Evolutionary conservation across 2,888 invertebrate species (phyloP), one percentile per base, ranked within the genome.

Genomic region (Cantharis nigra): DNA sequence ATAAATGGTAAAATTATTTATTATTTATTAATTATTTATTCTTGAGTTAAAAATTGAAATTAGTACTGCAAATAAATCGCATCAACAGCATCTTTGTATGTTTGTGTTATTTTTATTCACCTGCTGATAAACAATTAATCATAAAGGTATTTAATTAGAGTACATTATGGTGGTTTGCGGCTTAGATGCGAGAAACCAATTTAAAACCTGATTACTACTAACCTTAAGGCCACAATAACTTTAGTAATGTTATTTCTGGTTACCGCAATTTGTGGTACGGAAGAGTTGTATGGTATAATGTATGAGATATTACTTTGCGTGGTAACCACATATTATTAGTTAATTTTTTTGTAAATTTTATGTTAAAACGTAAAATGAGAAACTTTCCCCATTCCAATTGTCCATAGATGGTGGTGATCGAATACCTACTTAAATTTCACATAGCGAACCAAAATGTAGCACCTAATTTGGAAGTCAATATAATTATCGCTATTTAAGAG

Each of bases 221-320:
- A 67, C 65, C 71, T 28, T 71, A 71, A 63, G 63, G 63, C 63
- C 63, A 28, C 63, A 63, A 71, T 71, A 71, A 18, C 63, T 71
- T 71, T 63, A 64, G 63, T 63, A 63, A 63, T 71, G 63, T 28
- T 63, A 63, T 64, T 71, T 71, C 63, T 71, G 14, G 71, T 63
- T 63, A 64, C 63, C 28, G 71, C 63, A 71, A 71, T 71, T 63
- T 64, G 30, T 62, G 63, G 63, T 64, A 33, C 26, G 63, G 63
- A 71, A 71, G 71, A 63, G 63, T 14, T 49, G 49, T 49, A 49
- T 49, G 49, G n/a, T 49, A n/a, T 49, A 49, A 49, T 49, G 49
- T 49, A 49, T 49, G 49, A 49, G 49, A n/a, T 49, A 49, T 49
- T n/a, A 49, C 49, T 49, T 49, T 49, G 49, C 49, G 49, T 49